Conservation (phyloP, 2,888 invertebrate genomes). For the Melipona bicolor region DNA sequence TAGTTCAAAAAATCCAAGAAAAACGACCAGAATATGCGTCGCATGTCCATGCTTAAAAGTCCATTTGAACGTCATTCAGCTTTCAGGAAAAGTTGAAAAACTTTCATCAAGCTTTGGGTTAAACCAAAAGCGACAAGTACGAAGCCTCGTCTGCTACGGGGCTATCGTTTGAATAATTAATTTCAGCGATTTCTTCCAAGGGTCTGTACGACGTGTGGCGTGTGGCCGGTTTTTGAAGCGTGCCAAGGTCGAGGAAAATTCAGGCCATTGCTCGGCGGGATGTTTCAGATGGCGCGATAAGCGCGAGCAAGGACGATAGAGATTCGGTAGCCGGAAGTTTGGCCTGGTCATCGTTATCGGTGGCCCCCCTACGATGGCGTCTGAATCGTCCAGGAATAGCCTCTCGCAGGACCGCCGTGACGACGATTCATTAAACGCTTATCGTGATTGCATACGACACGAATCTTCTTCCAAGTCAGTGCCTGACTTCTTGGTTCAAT, state of each 20-base stretch:
- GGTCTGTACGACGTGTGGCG: background rate
- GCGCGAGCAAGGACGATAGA: background rate
- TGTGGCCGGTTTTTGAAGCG: slow-evolving; percentile 35
- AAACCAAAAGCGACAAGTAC: background rate
- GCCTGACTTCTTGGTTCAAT: background rate
- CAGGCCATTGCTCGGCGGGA: slow-evolving; percentile 56
- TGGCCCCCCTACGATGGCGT: slow-evolving; percentile 8
- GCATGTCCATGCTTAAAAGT: too few species aligned
- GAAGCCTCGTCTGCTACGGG: background rate
- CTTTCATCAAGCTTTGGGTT: background rate
- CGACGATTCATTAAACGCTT: slow-evolving; percentile 47
- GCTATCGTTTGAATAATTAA: slow-evolving; percentile 48
- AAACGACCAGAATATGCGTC: background rate
- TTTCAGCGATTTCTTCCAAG: slow-evolving; percentile 37
- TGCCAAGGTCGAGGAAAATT: slow-evolving; percentile 66
- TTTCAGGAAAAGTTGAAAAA: background rate
- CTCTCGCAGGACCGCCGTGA: background rate
- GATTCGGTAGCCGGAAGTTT: slow-evolving; percentile 32
- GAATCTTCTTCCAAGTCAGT: slow-evolving; percentile 16
- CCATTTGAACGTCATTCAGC: background rate
- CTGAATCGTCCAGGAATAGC: slow-evolving; percentile 35
- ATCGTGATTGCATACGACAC: slow-evolving; percentile 37
- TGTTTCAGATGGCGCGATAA: slow-evolving; percentile 54
- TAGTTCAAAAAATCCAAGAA: background rate
- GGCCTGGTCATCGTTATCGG: slow-evolving; percentile 53